Conservation (phyloP, 2,113 vertebrate genomes). For the Micromys minutus region DNA sequence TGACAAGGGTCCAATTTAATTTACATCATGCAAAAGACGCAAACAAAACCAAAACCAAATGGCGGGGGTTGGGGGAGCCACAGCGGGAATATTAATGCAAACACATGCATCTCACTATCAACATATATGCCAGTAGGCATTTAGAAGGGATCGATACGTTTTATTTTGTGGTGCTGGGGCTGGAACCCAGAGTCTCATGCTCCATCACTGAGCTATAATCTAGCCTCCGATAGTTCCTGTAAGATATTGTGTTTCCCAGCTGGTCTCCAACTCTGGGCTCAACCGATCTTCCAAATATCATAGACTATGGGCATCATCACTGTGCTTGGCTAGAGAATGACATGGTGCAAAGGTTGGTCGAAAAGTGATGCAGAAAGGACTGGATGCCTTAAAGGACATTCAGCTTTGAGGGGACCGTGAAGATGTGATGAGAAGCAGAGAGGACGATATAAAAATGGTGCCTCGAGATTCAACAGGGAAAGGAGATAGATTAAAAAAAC, state of each 20-base stretch:
- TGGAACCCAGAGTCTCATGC: not conserved
- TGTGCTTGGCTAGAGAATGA: slow-evolving; percentile 13
- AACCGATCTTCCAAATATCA: not conserved
- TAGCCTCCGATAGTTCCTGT: not conserved
- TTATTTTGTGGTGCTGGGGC: not conserved
- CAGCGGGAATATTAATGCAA: slow-evolving; percentile 1
- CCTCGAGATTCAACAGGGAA: not conserved
- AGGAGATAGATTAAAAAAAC: not conserved
- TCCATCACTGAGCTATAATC: not conserved
- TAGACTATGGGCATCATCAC: not conserved
- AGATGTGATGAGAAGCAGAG: not conserved
- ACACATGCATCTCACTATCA: not conserved
- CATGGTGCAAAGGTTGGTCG: not conserved
- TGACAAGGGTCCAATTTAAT: slow-evolving; percentile 23
- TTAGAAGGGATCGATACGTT: slow-evolving; percentile 1
- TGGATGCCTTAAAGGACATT: not conserved
- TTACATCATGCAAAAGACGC: not conserved
- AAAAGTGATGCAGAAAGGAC: not conserved
- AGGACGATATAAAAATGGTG: not conserved
- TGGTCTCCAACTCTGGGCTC: not conserved
- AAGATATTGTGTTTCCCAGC: not conserved
- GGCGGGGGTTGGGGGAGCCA: not conserved
- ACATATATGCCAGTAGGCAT: slow-evolving; percentile 6
- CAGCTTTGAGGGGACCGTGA: not conserved
- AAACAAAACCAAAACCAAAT: not conserved